Conservation (phyloP, 2,797 vertebrate genomes). For the Lacerta agilis region DNA sequence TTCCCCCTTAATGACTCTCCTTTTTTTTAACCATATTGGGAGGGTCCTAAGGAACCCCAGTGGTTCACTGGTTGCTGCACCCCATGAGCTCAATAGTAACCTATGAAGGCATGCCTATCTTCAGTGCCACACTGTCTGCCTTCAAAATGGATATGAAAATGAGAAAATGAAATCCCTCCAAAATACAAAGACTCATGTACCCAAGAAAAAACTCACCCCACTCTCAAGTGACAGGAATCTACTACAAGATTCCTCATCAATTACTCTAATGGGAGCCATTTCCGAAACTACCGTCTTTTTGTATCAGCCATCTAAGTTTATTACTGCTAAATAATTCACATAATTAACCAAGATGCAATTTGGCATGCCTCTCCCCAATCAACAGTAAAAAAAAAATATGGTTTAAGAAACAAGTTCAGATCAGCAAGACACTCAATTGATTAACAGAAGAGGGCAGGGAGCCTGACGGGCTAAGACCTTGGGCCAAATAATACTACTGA, state of each 20-base stretch:
- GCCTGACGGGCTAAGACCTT: slow-evolving; percentile 38
- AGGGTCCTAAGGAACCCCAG: no score
- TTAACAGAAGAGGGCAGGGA: slow-evolving; percentile 41
- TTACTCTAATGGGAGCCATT: slow-evolving; percentile 68
- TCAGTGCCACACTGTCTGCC: no score
- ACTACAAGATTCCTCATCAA: slow-evolving; percentile 59
- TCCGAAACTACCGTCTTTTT: slow-evolving; percentile 64
- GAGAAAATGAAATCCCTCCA: no score
- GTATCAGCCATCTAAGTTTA: slow-evolving; percentile 67
- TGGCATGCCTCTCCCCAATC: slow-evolving; percentile 60
- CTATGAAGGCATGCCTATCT: no score
- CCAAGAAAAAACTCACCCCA: not conserved
- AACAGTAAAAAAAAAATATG: slow-evolving; percentile 42
- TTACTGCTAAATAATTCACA: slow-evolving; percentile 74
- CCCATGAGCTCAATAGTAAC: no score
- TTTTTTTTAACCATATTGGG: no score
- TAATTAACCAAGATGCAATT: slow-evolving; percentile 70
- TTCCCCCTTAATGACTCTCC: no score
- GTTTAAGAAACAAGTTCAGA: slow-evolving; percentile 34
- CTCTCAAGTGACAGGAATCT: slow-evolving; percentile 14
- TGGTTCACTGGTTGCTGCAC: no score
- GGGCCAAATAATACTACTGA: slow-evolving; percentile 16
- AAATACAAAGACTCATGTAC: no score
- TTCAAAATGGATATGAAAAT: no score
- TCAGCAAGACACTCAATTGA: slow-evolving; percentile 40